Evolutionary conservation across 2,113 vertebrate genomes (phyloP).

Genomic region (Callocephalon fimbriatum): DNA sequence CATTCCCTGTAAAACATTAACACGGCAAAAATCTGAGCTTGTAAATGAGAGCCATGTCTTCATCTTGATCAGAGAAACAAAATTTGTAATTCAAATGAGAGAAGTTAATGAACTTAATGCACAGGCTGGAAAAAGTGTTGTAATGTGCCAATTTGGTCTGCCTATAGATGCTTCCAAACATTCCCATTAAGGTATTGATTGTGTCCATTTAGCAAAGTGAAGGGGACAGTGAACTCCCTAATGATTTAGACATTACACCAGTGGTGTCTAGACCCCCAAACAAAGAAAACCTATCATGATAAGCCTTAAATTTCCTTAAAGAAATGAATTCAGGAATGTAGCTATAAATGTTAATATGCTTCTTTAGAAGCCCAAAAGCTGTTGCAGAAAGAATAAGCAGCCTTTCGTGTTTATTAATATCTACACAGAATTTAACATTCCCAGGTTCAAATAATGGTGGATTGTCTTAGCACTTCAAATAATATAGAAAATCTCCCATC

Average conservation of each 20-base stretch:
- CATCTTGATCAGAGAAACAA: slow-evolving; percentile 68
- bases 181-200: slow-evolving; percentile 77
- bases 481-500: background rate
- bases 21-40: slow-evolving; percentile 66
- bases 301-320: background rate
- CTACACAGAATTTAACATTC: background rate
- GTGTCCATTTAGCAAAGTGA: slow-evolving; percentile 64
- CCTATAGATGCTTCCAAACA: slow-evolving; percentile 69
- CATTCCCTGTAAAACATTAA: slow-evolving; percentile 71
- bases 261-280: background rate
- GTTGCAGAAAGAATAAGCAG: background rate
- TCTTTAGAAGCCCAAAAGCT: background rate
- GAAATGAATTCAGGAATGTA: background rate
- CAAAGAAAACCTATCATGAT: background rate
- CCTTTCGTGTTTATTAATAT: background rate
- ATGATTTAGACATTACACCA: slow-evolving; percentile 42
- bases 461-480: background rate
- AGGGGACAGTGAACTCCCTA: slow-evolving; percentile 36
- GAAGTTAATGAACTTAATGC: slow-evolving; percentile 79
- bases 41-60: slow-evolving; percentile 71
- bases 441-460: background rate
- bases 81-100: slow-evolving; percentile 81
- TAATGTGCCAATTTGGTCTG: slow-evolving; percentile 72
- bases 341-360: background rate
- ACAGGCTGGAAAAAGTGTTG: slow-evolving; percentile 58